Conservation (phyloP, 2,888 invertebrate genomes). For the Alviniconcha strummeri region DNA sequence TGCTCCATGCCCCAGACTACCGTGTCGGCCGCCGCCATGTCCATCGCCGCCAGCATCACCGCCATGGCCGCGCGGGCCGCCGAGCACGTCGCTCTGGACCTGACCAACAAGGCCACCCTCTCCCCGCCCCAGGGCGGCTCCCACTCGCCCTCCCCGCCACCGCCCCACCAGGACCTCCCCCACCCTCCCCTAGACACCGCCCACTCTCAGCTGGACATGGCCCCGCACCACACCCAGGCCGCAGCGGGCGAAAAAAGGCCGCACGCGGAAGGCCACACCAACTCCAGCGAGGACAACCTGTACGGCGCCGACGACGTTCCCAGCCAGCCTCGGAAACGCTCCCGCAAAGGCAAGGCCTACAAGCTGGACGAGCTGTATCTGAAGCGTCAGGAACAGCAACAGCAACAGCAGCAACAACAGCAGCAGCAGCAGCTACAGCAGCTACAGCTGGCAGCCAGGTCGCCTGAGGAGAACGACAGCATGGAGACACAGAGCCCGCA, state of each 20-base stretch:
- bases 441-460: slow-evolving; percentile 48
- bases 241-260: background rate
- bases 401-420: slow-evolving; percentile 21
- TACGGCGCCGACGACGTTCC: slow-evolving; percentile 59
- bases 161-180: background rate
- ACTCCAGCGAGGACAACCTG: slow-evolving; percentile 14
- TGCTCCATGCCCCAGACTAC: slow-evolving; percentile 59
- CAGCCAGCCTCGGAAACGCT: slow-evolving; percentile 77
- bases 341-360: slow-evolving; percentile 90
- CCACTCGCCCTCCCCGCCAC: background rate
- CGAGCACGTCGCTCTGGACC: slow-evolving; percentile 60
- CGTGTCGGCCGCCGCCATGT: slow-evolving; percentile 42
- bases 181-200: background rate
- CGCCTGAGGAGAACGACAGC: slow-evolving; percentile 36
- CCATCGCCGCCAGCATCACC: slow-evolving; percentile 51
- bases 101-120: slow-evolving; percentile 60
- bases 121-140: slow-evolving; percentile 43
- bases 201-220: background rate
- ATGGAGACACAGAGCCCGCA: slow-evolving; percentile 30
- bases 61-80: slow-evolving; percentile 55
- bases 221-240: background rate
- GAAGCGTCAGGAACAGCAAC: slow-evolving; percentile 65
- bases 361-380: slow-evolving; percentile 80
- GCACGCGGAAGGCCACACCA: background rate
- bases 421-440: slow-evolving; percentile 55